Evolutionary conservation across 2,113 vertebrate genomes (phyloP).

Genomic region (Psittacula cyanocephala): DNA sequence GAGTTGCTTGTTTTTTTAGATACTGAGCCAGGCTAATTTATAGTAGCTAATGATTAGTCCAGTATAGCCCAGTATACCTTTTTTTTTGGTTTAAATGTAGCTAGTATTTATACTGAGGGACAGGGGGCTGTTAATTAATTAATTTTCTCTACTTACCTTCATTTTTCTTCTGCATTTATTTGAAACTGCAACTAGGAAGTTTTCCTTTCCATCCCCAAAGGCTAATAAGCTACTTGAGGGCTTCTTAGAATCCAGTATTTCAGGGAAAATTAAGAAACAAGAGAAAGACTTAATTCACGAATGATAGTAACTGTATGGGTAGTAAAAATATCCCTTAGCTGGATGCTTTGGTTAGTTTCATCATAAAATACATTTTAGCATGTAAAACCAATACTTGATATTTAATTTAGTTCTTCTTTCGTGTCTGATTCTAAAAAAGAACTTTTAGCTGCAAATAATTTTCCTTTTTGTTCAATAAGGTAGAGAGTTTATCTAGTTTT

Average conservation of each 20-base stretch:
- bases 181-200: neutral
- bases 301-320: neutral
- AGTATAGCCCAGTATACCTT: neutral
- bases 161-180: slow-evolving; percentile 9
- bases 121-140: neutral
- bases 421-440: neutral
- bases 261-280: neutral
- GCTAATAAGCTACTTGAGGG: neutral
- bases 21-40: neutral
- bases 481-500: neutral
- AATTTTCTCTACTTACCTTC: neutral
- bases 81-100: neutral
- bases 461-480: neutral
- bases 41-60: neutral
- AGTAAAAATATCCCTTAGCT: neutral
- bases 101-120: neutral
- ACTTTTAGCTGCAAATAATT: neutral
- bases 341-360: neutral
- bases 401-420: neutral
- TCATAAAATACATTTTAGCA: neutral
- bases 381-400: neutral
- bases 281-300: neutral
- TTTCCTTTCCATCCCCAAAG: neutral
- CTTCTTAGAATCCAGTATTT: neutral
- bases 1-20: rapidly evolving